Evolutionary conservation across 1,140 invertebrate species (phyloP).

Genomic region (Aleiodes sp.): DNA sequence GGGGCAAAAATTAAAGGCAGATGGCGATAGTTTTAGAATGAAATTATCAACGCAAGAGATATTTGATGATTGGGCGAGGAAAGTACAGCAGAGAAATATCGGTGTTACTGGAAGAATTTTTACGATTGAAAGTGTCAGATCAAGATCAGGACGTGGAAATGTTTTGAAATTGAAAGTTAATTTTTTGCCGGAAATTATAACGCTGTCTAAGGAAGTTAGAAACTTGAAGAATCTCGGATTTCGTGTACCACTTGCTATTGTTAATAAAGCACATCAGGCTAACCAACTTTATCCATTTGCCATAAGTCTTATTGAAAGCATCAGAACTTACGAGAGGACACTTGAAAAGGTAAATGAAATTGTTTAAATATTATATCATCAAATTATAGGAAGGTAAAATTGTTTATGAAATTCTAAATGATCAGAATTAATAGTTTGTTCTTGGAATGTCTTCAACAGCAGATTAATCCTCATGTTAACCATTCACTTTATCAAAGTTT

Average conservation of each 20-base stretch:
- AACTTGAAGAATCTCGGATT: constrained; percentile 97
- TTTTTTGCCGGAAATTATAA: constrained; percentile 98
- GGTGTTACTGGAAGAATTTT: constrained; percentile 95
- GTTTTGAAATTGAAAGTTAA: constrained; percentile 95
- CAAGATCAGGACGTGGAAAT: constrained; percentile 85
- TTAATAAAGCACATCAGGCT: constrained; percentile 98
- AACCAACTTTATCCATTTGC: constrained; percentile 99
- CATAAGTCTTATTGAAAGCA: constrained; percentile 97
- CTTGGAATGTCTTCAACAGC: constrained; percentile 57
- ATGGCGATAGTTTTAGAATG: constrained; percentile 95
- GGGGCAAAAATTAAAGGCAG: constrained; percentile 96
- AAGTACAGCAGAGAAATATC: constrained; percentile 93
- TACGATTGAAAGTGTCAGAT: constrained; percentile 88
- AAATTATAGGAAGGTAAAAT: neutral
- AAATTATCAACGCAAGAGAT: constrained; percentile 97
- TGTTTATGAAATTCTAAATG: neutral
- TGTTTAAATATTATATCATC: neutral
- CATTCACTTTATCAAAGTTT: too few relatives aligned
- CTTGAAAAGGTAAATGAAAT: constrained; percentile 95
- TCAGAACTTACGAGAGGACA: constrained; percentile 95
- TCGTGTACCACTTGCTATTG: constrained; percentile 95
- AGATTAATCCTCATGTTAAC: too few relatives aligned
- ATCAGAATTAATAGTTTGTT: constrained; percentile 43
- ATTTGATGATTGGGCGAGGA: constrained; percentile 97
- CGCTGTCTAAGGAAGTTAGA: constrained; percentile 96